Base-by-base conservation (phyloP, 2,113 vertebrate species). In the Oryctolagus cuniculus region DNA sequence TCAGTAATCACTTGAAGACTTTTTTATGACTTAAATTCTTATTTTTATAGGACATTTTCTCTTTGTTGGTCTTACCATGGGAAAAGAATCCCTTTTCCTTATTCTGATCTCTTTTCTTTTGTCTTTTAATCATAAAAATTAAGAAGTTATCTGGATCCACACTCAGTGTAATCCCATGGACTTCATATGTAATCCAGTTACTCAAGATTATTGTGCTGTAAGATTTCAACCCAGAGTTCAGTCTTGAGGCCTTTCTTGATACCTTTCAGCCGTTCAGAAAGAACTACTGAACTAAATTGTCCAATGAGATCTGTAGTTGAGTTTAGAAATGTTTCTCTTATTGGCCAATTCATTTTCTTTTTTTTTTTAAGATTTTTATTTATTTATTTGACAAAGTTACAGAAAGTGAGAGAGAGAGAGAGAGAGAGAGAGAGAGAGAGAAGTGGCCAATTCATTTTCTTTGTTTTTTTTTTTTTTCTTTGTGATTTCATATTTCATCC, bases 121-220 rank as follows among this genome's bases (percentile, higher is more conserved):
- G 49, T 31, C 49, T 73, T 91, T 89, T 64, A 87, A 66, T 66
- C 13, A 89, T 34, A 78, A 73, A 96, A 61, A 44, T 44, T 86
- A 79, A 66, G 24, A n/a, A 10, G 10, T 58, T 78, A 85, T 63
- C 17, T 36, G 55, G 6, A 13, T 24, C 12, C 13, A 55, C 16
- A 81, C 4, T 72, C 81, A 66, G 3, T 85, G 4, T 58, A 31
- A 36, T 79, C 66, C 29, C 15, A 21, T 87, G 7, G 9, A 63
- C 29, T 63, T 93, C 9, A 55, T 15, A 79, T 5, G 22, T 36
- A 63, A 66, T 58, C 22, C 15, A 88, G 16, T 79, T 80, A 49
- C 22, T 67, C 16, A 6, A 16, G 5, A 8, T 58, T 27, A 6
- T 34, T 80, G 3, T 66, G 55, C 24, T 55, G 1, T 69, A 49